These are phyloP conservation scores for Lepilemur ruficaudatus DNA, from an alignment of 2,797 vertebrate genomes.

Conservation along the genomic window DNA sequence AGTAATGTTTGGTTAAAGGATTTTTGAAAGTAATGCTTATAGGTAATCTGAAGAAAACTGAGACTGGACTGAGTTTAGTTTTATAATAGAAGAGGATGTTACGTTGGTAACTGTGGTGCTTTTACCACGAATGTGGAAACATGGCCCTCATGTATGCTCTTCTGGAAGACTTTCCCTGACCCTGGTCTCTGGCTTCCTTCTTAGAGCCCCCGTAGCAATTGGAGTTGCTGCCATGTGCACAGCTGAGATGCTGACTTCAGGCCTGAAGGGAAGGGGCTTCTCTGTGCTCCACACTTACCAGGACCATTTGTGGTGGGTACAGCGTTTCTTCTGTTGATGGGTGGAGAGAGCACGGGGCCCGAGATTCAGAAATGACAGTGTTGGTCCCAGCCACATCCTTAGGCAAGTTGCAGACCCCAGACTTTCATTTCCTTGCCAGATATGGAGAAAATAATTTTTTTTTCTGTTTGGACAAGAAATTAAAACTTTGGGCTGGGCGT, in stretches of 20 bases:
- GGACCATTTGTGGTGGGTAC: constrained; percentile 94
- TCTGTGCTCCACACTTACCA: constrained; percentile 93
- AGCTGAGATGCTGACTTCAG: constrained; percentile 89
- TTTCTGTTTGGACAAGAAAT: neutral
- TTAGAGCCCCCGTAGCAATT: constrained; percentile 93
- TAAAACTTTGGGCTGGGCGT: neutral
- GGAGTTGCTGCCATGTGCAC: constrained; percentile 91
- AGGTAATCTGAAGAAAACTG: neutral
- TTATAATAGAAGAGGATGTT: neutral
- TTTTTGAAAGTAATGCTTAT: neutral
- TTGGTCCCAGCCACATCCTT: neutral
- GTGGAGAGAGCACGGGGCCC: neutral
- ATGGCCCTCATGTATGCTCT: fast-evolving
- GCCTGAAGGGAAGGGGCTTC: constrained; percentile 97
- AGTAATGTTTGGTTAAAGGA: neutral
- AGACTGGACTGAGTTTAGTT: neutral
- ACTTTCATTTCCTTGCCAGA: neutral
- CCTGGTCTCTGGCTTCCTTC: constrained; percentile 6
- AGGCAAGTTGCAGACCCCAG: neutral
- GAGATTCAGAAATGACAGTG: neutral
- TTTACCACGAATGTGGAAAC: neutral
- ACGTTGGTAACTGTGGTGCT: neutral
- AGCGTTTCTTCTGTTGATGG: neutral
- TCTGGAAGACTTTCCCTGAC: neutral
- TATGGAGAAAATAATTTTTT: neutral